Evolutionary conservation across 1,140 invertebrate species (phyloP).

Genomic region (Choristoneura fumiferana): DNA sequence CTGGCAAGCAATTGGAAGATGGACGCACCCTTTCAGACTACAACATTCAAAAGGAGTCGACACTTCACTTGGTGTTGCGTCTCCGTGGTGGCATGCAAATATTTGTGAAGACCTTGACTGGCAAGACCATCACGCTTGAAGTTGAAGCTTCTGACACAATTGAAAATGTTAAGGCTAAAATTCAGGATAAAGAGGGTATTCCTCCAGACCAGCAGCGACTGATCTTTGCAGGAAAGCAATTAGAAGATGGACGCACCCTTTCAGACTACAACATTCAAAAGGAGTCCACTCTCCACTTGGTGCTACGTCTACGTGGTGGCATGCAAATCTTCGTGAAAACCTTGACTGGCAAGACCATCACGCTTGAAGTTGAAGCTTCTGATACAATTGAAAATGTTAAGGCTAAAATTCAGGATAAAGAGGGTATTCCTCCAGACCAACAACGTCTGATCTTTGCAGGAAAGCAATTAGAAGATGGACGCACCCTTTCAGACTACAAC

Average conservation of each 20-base stretch:
- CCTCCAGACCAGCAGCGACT: conserved; percentile 83
- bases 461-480: conserved; percentile 86
- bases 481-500: conserved; percentile 82
- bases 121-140: conserved; percentile 88
- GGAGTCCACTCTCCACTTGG: conserved; percentile 85
- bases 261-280: conserved; percentile 86
- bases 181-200: conserved; percentile 83
- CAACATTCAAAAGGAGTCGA: conserved; percentile 61
- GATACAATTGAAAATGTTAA: conserved; percentile 90
- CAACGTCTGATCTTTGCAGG: conserved; percentile 85
- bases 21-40: conserved; percentile 86
- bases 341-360: conserved; percentile 87
- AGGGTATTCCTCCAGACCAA: conserved; percentile 85
- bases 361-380: conserved; percentile 86
- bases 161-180: conserved; percentile 86
- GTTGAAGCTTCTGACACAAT: conserved; percentile 87
- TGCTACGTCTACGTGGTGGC: conserved; percentile 78
- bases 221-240: conserved; percentile 84
- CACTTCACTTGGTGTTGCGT: conserved; percentile 83
- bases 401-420: conserved; percentile 88
- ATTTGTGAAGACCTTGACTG: conserved; percentile 86
- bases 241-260: conserved; percentile 82
- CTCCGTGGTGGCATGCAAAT: conserved; percentile 85
- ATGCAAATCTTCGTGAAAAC: conserved; percentile 90
- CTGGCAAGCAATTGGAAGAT: conserved; percentile 85